phyloP scores from a whole-genome alignment of 2,888 invertebrate genomes.

The Ophion obscuratus region DNA sequence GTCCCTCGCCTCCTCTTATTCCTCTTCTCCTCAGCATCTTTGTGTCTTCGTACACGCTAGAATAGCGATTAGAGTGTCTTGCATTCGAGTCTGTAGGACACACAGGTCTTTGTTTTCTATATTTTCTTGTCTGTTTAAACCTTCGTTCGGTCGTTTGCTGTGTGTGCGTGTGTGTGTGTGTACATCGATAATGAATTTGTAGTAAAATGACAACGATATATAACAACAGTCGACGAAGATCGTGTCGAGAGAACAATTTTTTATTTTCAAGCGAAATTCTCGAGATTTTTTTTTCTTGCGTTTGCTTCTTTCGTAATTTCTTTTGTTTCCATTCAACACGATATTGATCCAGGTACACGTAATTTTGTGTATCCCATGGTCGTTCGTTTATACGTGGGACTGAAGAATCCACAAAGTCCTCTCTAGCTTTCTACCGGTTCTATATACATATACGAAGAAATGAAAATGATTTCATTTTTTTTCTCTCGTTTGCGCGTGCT shows the following conservation, averaged over 20 bases:
- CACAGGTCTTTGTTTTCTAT: slow-evolving; percentile 28
- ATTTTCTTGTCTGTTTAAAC: slow-evolving; percentile 22
- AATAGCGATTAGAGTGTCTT: slow-evolving; percentile 50
- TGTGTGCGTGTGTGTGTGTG: slow-evolving; percentile 15
- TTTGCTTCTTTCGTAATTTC: neutral
- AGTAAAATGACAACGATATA: slow-evolving; percentile 69
- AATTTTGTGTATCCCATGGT: slow-evolving; percentile 5
- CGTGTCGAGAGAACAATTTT: slow-evolving; percentile 50
- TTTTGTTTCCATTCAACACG: slow-evolving; percentile 2
- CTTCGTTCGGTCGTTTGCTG: neutral
- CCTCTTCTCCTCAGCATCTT: neutral
- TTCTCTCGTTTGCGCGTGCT: slow-evolving; percentile 10
- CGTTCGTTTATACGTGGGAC: slow-evolving; percentile 6
- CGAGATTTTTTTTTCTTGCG: neutral
- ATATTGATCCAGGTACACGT: slow-evolving; percentile 20
- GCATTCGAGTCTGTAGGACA: slow-evolving; percentile 43
- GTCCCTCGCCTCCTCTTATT: neutral
- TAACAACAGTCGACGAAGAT: slow-evolving; percentile 66
- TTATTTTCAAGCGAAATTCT: slow-evolving; percentile 24
- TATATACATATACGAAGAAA: slow-evolving; percentile 29
- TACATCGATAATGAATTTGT: slow-evolving; percentile 64
- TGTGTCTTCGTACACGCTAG: slow-evolving; percentile 13
- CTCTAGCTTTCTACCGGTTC: slow-evolving; percentile 33
- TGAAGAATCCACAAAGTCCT: slow-evolving; percentile 23
- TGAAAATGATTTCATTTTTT: slow-evolving; percentile 12